Percentiles rank a stretch among this genome's conserved stretches.
Evolutionary conservation across 2,888 invertebrate genomes (phyloP).

Genomic region (Tachina lurida): DNA sequence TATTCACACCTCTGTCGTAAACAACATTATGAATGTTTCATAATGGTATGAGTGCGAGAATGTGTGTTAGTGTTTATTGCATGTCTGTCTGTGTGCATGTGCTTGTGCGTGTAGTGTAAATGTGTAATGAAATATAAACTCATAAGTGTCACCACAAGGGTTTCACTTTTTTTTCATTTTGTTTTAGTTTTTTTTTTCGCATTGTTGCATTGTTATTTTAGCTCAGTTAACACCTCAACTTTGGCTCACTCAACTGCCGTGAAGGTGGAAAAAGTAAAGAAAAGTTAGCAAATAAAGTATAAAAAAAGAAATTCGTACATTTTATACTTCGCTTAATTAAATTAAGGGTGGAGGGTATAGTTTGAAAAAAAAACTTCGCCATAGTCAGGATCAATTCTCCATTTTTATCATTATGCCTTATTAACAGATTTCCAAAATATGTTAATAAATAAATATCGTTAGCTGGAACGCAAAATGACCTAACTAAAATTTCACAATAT

Average conservation of each 20-base stretch:
- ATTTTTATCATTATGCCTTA: too few relatives aligned
- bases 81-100: not conserved
- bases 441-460: too few relatives aligned
- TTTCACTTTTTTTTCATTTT: conserved; percentile 40
- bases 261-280: conserved; percentile 17
- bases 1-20: conserved; percentile 59
- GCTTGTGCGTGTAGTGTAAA: conserved; percentile 2
- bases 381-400: too few relatives aligned
- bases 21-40: conserved; percentile 6
- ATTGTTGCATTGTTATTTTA: conserved; percentile 31
- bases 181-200: conserved; percentile 9
- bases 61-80: conserved; percentile 9
- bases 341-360: not conserved
- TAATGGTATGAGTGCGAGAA: conserved; percentile 16
- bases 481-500: too few relatives aligned
- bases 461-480: too few relatives aligned
- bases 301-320: conserved; percentile 12
- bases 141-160: conserved; percentile 68
- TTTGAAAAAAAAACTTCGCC: not conserved
- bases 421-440: too few relatives aligned
- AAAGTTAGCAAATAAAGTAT: conserved; percentile 19
- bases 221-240: conserved; percentile 40
- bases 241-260: conserved; percentile 48
- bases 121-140: conserved; percentile 68
- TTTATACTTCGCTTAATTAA: not conserved